Percentiles rank a stretch among this genome's conserved stretches.
These are phyloP conservation scores for Meliscaeva auricollis DNA, from an alignment of 2,888 invertebrate genomes.

Conservation along the genomic window DNA sequence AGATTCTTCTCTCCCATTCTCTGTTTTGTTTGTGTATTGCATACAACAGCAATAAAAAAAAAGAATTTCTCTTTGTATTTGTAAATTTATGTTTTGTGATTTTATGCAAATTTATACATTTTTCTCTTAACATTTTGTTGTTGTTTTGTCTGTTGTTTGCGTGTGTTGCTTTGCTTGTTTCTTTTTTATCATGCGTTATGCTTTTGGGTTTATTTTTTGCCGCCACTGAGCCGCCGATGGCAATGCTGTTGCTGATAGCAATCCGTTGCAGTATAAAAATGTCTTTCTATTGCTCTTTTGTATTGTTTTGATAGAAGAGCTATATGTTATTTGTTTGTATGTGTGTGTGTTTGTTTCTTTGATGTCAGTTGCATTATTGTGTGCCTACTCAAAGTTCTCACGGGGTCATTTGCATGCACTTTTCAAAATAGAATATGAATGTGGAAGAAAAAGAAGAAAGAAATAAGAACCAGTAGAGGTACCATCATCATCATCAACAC, in stretches of 20 bases:
- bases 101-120: conserved; percentile 66
- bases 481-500: conserved; percentile 5
- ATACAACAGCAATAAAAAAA: conserved; percentile 28
- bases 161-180: background rate
- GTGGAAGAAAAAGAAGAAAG: background rate
- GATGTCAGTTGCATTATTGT: conserved; percentile 52
- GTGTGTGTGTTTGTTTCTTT: background rate
- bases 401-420: conserved; percentile 75
- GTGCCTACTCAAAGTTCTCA: conserved; percentile 59
- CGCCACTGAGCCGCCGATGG: conserved; percentile 42
- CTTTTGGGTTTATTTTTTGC: conserved; percentile 40
- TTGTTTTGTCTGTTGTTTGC: no score
- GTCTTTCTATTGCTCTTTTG: conserved; percentile 67
- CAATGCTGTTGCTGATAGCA: conserved; percentile 61
- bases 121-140: no score
- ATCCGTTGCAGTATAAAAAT: conserved; percentile 64
- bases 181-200: conserved; percentile 50
- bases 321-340: background rate
- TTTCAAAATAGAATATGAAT: conserved; percentile 64
- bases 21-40: conserved; percentile 54
- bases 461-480: background rate
- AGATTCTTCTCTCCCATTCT: conserved; percentile 12
- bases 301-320: background rate
- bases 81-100: conserved; percentile 64
- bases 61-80: conserved; percentile 44